Evolutionary conservation across 1,140 invertebrate species (phyloP), one percentile per base, ranked within the genome.

Genomic region (Aleiodes sp.): DNA sequence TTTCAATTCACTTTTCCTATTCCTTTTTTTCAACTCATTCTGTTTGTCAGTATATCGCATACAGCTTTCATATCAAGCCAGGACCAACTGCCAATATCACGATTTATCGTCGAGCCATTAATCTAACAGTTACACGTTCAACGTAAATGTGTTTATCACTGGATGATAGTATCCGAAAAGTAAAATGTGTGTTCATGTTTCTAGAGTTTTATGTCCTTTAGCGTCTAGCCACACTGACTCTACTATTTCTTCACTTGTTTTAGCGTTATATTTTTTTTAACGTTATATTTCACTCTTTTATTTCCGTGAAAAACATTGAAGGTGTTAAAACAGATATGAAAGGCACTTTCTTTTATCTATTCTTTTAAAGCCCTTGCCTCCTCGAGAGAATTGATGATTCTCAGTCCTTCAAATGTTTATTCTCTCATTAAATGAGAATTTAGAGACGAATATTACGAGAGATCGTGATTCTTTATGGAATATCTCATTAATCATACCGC

Each of bases 51-150:
- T 52, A 52, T 24, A 52, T 52, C 26, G 46, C 16, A 52, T 21
- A 4, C 46, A 24, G 46, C 26, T 52, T 52, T 16, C 46, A 52
- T 52, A 52, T 52, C 16, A 52, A 52, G 12, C 16, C 46, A 24
- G 46, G 2, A 21, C 46, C 46, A 52, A 52, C 46, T 52, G 46
- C 46, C 46, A 52, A 52, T 52, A 52, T 52, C 46, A 52, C 46
- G 46, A 52, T 52, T 52, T 52, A 52, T 52, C 46, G 26, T 52
- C 7, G 19, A 24, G 46, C 46, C 46, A 52, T 52, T 52, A 52
- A 52, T 52, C 46, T 52, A 52, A 8, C 46, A 26, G 46, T 26
- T 52, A 46, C 41, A 46, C 8, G 41, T n/a, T 14, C n/a, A 46
- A 46, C 41, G 41, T 46, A 24, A 52, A 52, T 52, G 46, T 52